Conservation (phyloP, 2,888 invertebrate species). For the Trissolcus brochymenae region DNA sequence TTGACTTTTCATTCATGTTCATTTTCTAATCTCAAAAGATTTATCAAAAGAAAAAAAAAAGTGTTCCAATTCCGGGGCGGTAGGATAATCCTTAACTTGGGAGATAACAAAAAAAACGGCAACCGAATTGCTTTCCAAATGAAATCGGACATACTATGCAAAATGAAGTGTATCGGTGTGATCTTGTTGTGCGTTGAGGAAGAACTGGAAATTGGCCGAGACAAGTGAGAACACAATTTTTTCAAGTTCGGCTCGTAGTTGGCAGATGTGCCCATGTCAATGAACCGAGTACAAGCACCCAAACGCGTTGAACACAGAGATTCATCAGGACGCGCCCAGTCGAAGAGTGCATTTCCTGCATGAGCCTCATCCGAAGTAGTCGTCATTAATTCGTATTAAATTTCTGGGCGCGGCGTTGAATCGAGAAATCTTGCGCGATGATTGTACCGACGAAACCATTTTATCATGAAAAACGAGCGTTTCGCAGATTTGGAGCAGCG, state of each 20-base stretch:
- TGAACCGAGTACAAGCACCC: constrained; percentile 13
- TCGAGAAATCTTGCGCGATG: constrained; percentile 14
- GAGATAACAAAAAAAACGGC: not conserved
- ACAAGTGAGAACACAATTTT: constrained; percentile 3
- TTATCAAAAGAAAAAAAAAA: too few relatives aligned
- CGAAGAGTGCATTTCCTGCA: constrained; percentile 52
- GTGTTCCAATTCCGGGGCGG: too few relatives aligned
- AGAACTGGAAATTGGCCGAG: constrained; percentile 23
- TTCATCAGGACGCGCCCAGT: constrained; percentile 40
- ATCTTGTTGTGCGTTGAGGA: constrained; percentile 48
- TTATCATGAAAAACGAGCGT: not conserved
- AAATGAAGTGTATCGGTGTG: constrained; percentile 27
- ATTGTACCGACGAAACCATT: not conserved
- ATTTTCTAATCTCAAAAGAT: too few relatives aligned
- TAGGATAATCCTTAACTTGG: not conserved
- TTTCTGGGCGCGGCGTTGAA: constrained; percentile 54
- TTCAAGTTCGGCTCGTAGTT: not conserved
- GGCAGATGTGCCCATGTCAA: constrained; percentile 2
- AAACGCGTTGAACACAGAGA: constrained; percentile 11
- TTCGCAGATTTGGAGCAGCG: not conserved
- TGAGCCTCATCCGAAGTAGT: constrained; percentile 33
- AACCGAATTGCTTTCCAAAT: constrained; percentile 8
- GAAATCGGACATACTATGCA: not conserved
- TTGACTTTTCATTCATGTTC: too few relatives aligned
- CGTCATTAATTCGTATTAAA: constrained; percentile 58